A percentile compares a stretch with the other conserved stretches of the same genome.
Conservation (phyloP, 2,113 vertebrate genomes). For the Stictonetta naevosa region DNA sequence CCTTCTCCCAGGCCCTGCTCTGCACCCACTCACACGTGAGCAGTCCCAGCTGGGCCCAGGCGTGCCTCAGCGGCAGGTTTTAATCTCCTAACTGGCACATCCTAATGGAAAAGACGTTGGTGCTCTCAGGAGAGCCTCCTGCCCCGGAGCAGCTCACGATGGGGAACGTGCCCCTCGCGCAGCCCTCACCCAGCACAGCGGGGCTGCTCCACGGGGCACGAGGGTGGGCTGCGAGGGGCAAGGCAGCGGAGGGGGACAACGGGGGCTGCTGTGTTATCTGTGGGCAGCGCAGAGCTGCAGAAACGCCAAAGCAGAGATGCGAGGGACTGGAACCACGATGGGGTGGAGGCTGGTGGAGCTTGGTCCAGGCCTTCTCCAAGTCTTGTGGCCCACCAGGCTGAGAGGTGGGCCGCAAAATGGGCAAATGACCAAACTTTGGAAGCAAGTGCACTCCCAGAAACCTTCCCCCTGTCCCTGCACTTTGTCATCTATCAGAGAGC, state of each 20-base stretch:
- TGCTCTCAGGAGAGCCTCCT: neutral
- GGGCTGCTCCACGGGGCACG: neutral
- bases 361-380: neutral
- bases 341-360: neutral
- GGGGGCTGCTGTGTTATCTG: neutral
- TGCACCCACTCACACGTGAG: conserved; percentile 25
- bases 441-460: neutral
- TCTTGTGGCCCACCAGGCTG: neutral
- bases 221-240: neutral
- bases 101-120: neutral
- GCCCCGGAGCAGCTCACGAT: rapidly evolving
- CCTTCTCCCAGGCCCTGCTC: neutral
- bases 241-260: neutral
- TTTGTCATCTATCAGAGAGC: neutral
- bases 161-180: too few relatives aligned
- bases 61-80: conserved; percentile 39
- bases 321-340: neutral
- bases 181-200: neutral
- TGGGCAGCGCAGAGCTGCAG: neutral
- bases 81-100: neutral
- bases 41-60: conserved; percentile 47
- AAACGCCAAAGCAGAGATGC: rapidly evolving
- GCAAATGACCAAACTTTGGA: neutral
- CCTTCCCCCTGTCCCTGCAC: rapidly evolving
- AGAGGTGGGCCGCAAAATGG: neutral